Conservation (phyloP, 2,797 vertebrate genomes). For the Anabacerthia variegaticeps region DNA sequence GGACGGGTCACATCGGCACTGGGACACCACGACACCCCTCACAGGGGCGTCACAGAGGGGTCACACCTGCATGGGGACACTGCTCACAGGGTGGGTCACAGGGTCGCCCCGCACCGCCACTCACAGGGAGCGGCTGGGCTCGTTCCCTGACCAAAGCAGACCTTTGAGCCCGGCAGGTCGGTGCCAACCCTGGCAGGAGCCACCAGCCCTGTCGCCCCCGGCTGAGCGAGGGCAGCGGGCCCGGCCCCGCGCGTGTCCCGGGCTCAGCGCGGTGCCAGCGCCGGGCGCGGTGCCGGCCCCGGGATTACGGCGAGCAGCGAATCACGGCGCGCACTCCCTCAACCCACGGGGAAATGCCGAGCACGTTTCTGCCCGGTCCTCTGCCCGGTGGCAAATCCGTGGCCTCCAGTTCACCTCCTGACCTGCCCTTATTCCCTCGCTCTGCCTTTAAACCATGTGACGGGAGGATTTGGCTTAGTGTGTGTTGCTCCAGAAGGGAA, state of each 20-base stretch:
- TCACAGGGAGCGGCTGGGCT: not conserved
- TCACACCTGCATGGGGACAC: not conserved
- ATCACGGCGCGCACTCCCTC: not conserved
- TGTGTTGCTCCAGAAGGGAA: not conserved
- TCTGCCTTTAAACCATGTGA: slow-evolving; percentile 24
- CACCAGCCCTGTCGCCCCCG: not conserved
- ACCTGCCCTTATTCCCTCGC: not conserved
- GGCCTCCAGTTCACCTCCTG: slow-evolving; percentile 42
- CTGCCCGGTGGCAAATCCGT: not conserved
- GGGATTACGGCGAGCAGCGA: not conserved
- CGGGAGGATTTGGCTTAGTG: slow-evolving; percentile 37
- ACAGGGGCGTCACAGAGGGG: not conserved
- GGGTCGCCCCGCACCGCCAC: rapidly evolving
- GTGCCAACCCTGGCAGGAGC: not conserved
- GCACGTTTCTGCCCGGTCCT: not conserved
- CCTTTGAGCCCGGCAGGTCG: not conserved
- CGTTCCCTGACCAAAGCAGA: not conserved
- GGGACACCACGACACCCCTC: not conserved
- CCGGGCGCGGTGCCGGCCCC: not conserved
- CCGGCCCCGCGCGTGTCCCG: not conserved
- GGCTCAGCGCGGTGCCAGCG: not conserved
- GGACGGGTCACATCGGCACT: too few relatives aligned
- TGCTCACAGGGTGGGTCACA: rapidly evolving
- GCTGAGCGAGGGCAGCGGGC: not conserved
- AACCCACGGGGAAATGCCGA: not conserved